A percentile compares a stretch with the other conserved stretches of the same genome.
phyloP scores from a whole-genome alignment of 2,113 vertebrate genomes.

The Collichthys lucidus region DNA sequence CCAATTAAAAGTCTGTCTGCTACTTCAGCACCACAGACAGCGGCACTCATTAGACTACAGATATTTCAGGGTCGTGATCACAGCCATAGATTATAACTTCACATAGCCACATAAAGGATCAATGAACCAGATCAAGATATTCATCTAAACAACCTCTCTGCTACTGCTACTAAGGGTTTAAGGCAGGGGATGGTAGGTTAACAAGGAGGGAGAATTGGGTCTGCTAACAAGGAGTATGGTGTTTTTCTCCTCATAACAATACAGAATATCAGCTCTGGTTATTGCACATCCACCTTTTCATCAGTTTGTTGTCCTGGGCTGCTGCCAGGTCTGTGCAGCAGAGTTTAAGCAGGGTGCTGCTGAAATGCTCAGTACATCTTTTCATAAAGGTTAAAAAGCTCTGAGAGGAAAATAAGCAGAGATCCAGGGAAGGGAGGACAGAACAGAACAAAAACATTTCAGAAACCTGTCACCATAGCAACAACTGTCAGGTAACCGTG shows the following conservation, averaged over 20 bases:
- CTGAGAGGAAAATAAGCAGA: not conserved
- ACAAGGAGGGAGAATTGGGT: too few species aligned
- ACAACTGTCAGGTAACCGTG: conserved; percentile 53
- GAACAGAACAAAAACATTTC: conserved; percentile 44
- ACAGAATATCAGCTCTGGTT: not conserved
- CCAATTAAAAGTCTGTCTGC: too few species aligned
- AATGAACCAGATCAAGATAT: too few species aligned
- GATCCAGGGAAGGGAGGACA: not conserved
- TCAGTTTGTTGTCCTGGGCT: not conserved
- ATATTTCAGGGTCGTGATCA: too few species aligned
- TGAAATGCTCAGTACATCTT: not conserved
- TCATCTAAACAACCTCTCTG: too few species aligned
- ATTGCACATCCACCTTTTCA: not conserved
- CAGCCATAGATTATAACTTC: too few species aligned
- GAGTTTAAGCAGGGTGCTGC: not conserved
- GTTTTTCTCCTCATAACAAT: not conserved
- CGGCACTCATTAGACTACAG: too few species aligned
- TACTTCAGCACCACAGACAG: too few species aligned
- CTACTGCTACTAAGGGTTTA: too few species aligned
- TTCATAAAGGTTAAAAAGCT: conserved; percentile 44
- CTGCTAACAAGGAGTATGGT: too few species aligned
- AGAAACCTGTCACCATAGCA: conserved; percentile 64
- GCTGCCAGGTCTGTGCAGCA: not conserved
- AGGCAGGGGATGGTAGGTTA: too few species aligned
- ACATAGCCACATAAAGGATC: too few species aligned